Evolutionary conservation across 2,797 vertebrate genomes (phyloP).

Genomic region (Clamator glandarius): DNA sequence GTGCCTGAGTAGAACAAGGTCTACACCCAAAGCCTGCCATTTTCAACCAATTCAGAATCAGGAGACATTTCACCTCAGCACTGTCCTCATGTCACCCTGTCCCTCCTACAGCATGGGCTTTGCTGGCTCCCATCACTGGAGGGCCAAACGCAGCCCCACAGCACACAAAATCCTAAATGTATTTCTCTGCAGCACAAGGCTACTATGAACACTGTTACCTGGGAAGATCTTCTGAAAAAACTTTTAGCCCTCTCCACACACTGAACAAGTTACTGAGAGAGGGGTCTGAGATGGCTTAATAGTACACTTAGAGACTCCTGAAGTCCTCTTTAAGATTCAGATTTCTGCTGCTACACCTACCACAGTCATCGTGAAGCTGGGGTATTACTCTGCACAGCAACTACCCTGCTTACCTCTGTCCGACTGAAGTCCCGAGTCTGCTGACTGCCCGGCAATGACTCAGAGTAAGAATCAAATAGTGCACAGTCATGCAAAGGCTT

Average conservation of each 20-base stretch:
- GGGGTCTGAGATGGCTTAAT: neutral
- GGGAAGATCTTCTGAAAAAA: neutral
- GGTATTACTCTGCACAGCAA: neutral
- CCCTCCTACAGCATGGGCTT: neutral
- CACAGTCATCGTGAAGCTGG: neutral
- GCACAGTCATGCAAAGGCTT: conserved; percentile 70
- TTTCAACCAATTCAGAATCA: neutral
- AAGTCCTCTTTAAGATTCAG: neutral
- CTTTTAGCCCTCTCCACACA: neutral
- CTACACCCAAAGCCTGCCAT: neutral
- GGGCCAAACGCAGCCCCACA: fast-evolving
- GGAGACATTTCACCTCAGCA: neutral
- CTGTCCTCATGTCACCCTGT: neutral
- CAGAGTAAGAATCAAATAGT: conserved; percentile 74
- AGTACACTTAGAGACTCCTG: neutral
- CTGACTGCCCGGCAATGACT: conserved; percentile 66
- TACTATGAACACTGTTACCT: neutral
- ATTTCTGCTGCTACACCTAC: neutral
- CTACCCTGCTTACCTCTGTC: conserved; percentile 64
- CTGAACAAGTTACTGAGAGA: neutral
- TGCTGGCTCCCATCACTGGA: fast-evolving
- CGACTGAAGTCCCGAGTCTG: conserved; percentile 66
- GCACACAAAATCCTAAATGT: neutral
- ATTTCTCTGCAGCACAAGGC: neutral
- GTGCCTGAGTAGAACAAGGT: neutral